Percentiles rank a stretch among this genome's conserved stretches.
Evolutionary conservation across 2,797 vertebrate genomes (phyloP).

Genomic region (Hapalemur alaotrensis): DNA sequence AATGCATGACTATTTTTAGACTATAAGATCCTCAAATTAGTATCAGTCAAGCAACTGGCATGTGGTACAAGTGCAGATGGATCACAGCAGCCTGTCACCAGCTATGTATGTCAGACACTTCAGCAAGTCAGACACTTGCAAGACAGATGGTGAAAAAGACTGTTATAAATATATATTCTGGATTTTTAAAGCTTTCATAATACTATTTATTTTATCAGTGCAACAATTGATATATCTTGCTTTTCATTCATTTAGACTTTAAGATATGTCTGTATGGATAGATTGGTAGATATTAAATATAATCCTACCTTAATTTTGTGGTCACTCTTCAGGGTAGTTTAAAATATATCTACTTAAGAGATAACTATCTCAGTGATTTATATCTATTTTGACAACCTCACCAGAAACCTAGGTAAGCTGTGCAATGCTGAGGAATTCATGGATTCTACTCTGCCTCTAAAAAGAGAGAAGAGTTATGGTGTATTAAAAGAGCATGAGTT

Average conservation of each 20-base stretch:
- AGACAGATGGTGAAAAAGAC: conserved; percentile 73
- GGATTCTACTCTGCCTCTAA: background rate
- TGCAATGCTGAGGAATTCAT: background rate
- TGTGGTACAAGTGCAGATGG: conserved; percentile 66
- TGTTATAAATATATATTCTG: conserved; percentile 69
- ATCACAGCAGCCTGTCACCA: conserved; percentile 69
- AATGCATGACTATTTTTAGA: conserved; percentile 29
- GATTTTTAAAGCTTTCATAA: conserved; percentile 60
- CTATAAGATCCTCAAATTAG: conserved; percentile 54
- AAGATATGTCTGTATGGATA: background rate
- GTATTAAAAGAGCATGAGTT: background rate
- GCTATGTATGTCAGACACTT: conserved; percentile 58
- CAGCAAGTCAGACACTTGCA: conserved; percentile 65
- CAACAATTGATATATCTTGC: conserved; percentile 52
- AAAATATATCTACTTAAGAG: background rate
- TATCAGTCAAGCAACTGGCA: conserved; percentile 63
- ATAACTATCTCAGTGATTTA: background rate
- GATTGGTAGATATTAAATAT: background rate
- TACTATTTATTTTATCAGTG: conserved; percentile 42
- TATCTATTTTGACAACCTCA: background rate
- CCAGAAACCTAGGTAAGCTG: background rate
- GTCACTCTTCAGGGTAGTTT: background rate
- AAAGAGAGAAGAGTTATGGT: background rate
- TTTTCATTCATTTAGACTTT: conserved; percentile 23
- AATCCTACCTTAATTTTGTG: conserved; percentile 1